phyloP scores from a whole-genome alignment of 1,140 invertebrate species.

The Drosophila gunungcola region DNA sequence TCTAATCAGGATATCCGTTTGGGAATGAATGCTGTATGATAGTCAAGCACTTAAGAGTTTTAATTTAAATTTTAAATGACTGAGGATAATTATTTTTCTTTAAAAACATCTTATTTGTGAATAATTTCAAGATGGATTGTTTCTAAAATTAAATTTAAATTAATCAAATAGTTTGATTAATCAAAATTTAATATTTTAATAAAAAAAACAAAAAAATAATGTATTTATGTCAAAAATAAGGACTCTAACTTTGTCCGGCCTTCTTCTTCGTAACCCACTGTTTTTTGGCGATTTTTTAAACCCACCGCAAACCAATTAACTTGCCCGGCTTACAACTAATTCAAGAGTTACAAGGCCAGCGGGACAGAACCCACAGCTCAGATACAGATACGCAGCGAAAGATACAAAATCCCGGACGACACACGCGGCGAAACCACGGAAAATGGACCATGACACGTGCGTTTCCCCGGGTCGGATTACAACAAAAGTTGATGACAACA shows the following conservation, averaged over 20 bases:
- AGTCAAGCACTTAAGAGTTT: too few species aligned
- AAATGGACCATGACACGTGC: constrained; percentile 63
- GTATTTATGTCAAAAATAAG: too few species aligned
- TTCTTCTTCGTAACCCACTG: neutral
- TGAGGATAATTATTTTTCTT: too few species aligned
- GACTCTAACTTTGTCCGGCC: neutral
- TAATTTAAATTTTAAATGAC: too few species aligned
- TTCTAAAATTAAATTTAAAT: too few species aligned
- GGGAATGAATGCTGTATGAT: neutral
- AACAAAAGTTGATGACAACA: constrained; percentile 65
- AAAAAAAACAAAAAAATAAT: too few species aligned
- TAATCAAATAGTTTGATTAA: too few species aligned
- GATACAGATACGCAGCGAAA: constrained; percentile 17
- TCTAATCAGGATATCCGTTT: constrained; percentile 27
- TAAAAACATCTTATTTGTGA: too few species aligned
- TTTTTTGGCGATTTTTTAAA: neutral
- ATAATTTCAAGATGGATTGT: too few species aligned
- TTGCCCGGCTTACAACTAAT: constrained; percentile 62
- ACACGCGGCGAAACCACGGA: constrained; percentile 49
- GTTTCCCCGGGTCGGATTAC: constrained; percentile 66
- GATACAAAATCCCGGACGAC: constrained; percentile 39
- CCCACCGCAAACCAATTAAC: constrained; percentile 57
- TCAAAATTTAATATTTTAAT: too few species aligned
- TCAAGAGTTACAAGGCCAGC: constrained; percentile 49
- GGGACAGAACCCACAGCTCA: neutral